A percentile compares a stretch with the other conserved stretches of the same genome.
Evolutionary conservation across 2,113 vertebrate genomes (phyloP).

Genomic region (Stictonetta naevosa): DNA sequence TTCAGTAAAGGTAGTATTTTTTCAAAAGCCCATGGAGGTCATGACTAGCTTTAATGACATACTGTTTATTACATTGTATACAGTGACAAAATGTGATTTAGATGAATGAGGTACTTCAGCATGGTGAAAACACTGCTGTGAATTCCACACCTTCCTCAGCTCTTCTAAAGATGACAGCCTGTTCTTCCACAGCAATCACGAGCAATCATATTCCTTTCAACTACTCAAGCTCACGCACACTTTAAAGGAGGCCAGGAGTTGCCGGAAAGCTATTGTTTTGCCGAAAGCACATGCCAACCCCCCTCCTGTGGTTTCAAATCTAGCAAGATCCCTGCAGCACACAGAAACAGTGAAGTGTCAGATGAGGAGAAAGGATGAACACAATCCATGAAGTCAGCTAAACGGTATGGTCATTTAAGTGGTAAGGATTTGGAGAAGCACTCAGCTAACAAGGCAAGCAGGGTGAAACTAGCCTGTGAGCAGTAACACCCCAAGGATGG

Average conservation of each 20-base stretch:
- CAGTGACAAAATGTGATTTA: neutral
- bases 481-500: neutral
- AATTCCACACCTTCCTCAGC: neutral
- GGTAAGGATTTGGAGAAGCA: neutral
- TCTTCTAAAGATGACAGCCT: neutral
- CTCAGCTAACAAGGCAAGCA: neutral
- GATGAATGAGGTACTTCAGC: neutral
- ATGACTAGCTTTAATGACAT: conserved; percentile 25
- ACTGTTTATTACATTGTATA: neutral
- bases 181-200: neutral
- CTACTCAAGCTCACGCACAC: neutral
- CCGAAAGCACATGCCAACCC: neutral
- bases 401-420: neutral
- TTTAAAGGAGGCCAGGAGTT: neutral
- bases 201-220: neutral
- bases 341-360: neutral
- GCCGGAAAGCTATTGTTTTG: neutral
- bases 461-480: neutral
- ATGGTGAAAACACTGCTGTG: neutral
- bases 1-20: conserved; percentile 42
- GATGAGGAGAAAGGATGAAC: neutral
- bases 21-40: neutral
- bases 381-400: neutral
- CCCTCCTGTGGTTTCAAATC: neutral
- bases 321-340: neutral